A percentile compares a stretch with the other conserved stretches of the same genome.
Evolutionary conservation across 92 coral and sea anemone species (phyloP).

Genomic region (Paragorgia papillata): DNA sequence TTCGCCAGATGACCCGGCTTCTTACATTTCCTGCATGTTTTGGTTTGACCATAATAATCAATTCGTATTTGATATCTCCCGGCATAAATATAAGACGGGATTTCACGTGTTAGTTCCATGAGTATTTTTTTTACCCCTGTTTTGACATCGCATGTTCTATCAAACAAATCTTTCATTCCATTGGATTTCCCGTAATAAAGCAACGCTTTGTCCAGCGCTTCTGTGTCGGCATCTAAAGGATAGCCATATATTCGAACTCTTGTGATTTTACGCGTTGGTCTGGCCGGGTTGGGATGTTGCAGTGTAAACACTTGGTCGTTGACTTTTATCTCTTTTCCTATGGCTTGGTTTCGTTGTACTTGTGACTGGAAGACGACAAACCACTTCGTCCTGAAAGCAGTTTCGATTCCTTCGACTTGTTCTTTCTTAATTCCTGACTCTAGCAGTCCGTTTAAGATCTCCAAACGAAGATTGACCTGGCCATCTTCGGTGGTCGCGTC

Average conservation of each 20-base stretch:
- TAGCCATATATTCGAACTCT: not conserved
- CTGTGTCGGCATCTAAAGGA: not conserved
- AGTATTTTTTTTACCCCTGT: not conserved
- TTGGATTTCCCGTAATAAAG: not conserved
- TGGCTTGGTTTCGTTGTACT: not conserved
- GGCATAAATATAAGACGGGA: not conserved
- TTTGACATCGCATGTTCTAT: not conserved
- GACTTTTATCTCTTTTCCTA: not conserved
- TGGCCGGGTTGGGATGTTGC: slow-evolving; percentile 1
- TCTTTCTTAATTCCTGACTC: not conserved
- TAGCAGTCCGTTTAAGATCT: not conserved
- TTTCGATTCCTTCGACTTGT: not conserved
- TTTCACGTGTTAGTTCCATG: not conserved
- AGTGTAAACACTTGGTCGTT: not conserved
- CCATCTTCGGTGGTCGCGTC: not conserved
- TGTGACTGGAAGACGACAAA: not conserved
- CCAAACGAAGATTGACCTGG: not conserved
- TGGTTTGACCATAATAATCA: not conserved
- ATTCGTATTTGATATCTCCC: not conserved
- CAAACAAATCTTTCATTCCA: too few relatives aligned
- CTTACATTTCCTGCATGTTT: slow-evolving; percentile 28
- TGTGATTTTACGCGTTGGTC: too few relatives aligned
- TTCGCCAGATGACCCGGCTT: slow-evolving; percentile 8
- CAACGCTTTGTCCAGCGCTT: not conserved
- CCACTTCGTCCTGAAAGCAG: not conserved